phyloP scores from a whole-genome alignment of 2,888 invertebrate species.

The Cabera pusaria region DNA sequence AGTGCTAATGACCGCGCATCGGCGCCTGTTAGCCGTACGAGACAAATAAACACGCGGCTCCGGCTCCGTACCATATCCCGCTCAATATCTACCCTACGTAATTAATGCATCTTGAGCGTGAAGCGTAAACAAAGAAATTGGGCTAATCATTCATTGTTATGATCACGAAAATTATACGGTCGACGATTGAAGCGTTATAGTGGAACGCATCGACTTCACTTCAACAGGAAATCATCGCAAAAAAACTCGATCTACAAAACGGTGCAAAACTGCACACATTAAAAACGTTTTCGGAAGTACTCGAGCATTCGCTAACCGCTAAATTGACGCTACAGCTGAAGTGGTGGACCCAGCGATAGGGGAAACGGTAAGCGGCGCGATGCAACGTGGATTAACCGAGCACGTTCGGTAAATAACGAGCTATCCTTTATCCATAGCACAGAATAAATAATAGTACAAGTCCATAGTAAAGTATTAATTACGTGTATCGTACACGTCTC shows the following conservation, averaged over 20 bases:
- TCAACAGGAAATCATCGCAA: no score
- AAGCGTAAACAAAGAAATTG: slow-evolving; percentile 21
- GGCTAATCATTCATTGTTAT: slow-evolving; percentile 19
- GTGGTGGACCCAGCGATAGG: slow-evolving; percentile 7
- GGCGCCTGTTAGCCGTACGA: slow-evolving; percentile 38
- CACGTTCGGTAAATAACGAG: slow-evolving; percentile 11
- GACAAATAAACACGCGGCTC: slow-evolving; percentile 1
- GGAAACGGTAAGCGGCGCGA: slow-evolving; percentile 10
- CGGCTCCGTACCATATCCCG: slow-evolving; percentile 5
- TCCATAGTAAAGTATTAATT: slow-evolving; percentile 18
- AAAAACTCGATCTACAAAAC: slow-evolving; percentile 1
- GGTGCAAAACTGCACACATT: background rate
- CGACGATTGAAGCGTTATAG: slow-evolving; percentile 2
- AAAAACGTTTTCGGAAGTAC: slow-evolving; percentile 4
- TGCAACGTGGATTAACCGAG: slow-evolving; percentile 5
- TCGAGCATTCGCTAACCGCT: slow-evolving; percentile 3
- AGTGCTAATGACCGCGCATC: slow-evolving; percentile 58
- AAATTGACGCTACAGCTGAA: slow-evolving; percentile 11
- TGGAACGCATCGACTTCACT: background rate
- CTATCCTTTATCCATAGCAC: slow-evolving; percentile 13
- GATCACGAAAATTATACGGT: slow-evolving; percentile 16
- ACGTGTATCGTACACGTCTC: slow-evolving; percentile 6
- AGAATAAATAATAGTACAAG: no score
- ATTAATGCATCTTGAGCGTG: slow-evolving; percentile 25
- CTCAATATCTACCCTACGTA: slow-evolving; percentile 16